phyloP scores from a whole-genome alignment of 2,113 vertebrate genomes.

The Cygnus atratus region DNA sequence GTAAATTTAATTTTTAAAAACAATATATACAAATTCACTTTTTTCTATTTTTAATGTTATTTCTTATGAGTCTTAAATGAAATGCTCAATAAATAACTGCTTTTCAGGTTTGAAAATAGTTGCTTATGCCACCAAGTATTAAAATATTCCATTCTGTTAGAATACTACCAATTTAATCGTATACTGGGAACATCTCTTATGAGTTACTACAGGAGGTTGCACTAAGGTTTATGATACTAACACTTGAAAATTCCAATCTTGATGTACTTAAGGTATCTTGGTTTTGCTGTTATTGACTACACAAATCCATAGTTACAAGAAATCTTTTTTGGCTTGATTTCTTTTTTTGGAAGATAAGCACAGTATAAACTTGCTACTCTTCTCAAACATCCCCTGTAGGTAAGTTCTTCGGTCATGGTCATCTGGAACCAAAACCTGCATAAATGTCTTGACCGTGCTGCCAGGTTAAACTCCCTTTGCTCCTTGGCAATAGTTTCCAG shows the following conservation, averaged over 20 bases:
- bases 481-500: not conserved
- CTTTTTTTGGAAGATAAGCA: not conserved
- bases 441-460: not conserved
- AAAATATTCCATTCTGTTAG: not conserved
- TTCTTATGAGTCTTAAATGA: not conserved
- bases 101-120: not conserved
- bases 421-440: fast-evolving
- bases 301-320: not conserved
- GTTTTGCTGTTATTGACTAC: not conserved
- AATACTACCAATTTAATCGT: not conserved
- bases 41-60: not conserved
- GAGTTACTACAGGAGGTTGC: not conserved
- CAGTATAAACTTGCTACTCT: not conserved
- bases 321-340: not conserved
- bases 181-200: not conserved
- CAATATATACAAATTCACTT: not conserved
- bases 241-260: not conserved
- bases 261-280: not conserved
- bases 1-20: not conserved
- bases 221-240: not conserved
- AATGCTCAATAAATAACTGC: not conserved
- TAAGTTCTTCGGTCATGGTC: not conserved
- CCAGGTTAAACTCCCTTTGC: not conserved
- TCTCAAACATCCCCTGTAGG: not conserved
- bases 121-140: not conserved